Conservation (phyloP, 2,888 invertebrate genomes). For the Biston stratarius region DNA sequence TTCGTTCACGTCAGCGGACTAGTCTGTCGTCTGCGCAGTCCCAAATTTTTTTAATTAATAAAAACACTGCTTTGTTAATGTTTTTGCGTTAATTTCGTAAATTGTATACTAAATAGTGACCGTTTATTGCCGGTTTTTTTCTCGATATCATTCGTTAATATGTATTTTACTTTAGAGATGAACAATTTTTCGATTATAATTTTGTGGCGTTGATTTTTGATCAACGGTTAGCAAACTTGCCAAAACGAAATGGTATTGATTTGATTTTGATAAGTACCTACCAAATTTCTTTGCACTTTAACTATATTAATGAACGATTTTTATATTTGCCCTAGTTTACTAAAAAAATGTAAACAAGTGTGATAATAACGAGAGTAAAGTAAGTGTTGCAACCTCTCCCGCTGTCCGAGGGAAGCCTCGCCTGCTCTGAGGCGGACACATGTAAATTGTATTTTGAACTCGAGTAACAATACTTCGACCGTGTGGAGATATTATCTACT, state of each 20-base stretch:
- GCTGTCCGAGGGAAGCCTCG: conserved; percentile 10
- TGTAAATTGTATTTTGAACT: conserved; percentile 39
- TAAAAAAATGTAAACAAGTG: conserved; percentile 6
- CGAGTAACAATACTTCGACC: conserved; percentile 32
- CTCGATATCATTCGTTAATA: background rate
- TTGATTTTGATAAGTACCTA: no score
- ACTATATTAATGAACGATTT: background rate
- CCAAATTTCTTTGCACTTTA: background rate
- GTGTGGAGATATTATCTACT: conserved; percentile 30
- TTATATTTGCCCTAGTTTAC: background rate
- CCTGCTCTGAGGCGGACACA: conserved; percentile 31
- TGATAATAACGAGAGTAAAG: conserved; percentile 25
- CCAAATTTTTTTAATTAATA: conserved; percentile 4
- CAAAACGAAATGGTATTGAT: background rate
- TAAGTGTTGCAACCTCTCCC: conserved; percentile 36
- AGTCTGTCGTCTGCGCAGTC: conserved; percentile 5
- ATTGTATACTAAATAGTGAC: background rate
- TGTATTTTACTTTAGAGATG: background rate
- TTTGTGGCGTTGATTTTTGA: background rate
- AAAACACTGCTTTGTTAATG: conserved; percentile 9
- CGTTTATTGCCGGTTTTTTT: background rate
- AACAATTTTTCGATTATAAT: background rate
- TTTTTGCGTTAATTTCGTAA: conserved; percentile 1
- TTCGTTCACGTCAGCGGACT: background rate
- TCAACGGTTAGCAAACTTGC: conserved; percentile 6